These are phyloP conservation scores for Hedychridium roseum DNA, from an alignment of 2,888 invertebrate species.

Conservation along the genomic window DNA sequence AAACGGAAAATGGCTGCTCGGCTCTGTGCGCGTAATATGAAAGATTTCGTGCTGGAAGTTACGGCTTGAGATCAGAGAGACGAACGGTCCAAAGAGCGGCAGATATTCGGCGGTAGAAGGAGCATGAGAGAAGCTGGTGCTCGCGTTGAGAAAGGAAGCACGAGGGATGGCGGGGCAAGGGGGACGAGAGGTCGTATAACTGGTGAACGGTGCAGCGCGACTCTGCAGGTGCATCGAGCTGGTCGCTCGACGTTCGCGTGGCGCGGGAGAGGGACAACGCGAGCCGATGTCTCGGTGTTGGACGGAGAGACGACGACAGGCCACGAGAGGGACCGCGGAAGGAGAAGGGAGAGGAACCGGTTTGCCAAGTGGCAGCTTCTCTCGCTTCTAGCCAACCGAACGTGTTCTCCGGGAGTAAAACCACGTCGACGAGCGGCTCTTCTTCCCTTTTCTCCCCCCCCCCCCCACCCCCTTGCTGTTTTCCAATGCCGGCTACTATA, in stretches of 20 bases:
- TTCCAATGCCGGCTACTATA: no score
- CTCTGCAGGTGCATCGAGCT: conserved; percentile 57
- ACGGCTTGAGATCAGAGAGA: no score
- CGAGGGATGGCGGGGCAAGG: conserved; percentile 11
- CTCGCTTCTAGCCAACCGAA: conserved; percentile 2
- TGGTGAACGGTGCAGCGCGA: conserved; percentile 29
- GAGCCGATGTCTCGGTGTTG: conserved; percentile 5
- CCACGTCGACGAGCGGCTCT: conserved; percentile 13
- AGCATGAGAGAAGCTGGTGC: conserved; percentile 5
- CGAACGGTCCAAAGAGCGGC: no score
- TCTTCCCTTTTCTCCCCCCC: conserved; percentile 9
- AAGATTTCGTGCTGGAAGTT: no score
- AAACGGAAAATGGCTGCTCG: no score
- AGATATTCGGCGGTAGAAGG: neutral
- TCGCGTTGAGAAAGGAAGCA: neutral
- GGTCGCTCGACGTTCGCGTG: conserved; percentile 61
- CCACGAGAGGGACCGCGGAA: conserved; percentile 15
- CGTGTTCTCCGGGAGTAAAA: conserved; percentile 1
- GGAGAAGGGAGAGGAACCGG: conserved; percentile 41
- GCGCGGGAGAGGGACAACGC: conserved; percentile 42
- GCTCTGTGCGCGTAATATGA: no score
- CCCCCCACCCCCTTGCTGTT: conserved; percentile 15
- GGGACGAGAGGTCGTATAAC: conserved; percentile 20
- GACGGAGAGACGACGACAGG: conserved; percentile 35
- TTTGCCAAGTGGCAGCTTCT: conserved; percentile 32